These are phyloP conservation scores for Venustoraphidia nigricollis DNA, from an alignment of 2,888 invertebrate genomes.

Conservation along the genomic window DNA sequence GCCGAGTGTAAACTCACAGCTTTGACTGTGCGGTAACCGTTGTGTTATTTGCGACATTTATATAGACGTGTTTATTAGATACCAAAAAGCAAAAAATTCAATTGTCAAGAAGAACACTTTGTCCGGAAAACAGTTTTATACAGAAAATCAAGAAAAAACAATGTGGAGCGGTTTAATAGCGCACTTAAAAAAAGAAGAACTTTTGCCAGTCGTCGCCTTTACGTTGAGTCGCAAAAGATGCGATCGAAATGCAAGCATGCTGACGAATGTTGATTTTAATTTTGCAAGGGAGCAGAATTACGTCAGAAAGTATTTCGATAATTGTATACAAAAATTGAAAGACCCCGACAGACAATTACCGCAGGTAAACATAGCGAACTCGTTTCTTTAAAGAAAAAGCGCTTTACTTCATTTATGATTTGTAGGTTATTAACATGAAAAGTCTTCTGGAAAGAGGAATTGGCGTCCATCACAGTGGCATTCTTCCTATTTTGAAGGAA, in stretches of 20 bases:
- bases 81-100: slow-evolving; percentile 6
- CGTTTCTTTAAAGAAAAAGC: not conserved
- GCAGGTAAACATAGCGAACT: slow-evolving; percentile 45
- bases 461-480: slow-evolving; percentile 96
- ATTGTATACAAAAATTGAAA: slow-evolving; percentile 70
- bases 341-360: slow-evolving; percentile 78
- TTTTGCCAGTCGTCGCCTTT: slow-evolving; percentile 88
- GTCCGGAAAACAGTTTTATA: slow-evolving; percentile 20
- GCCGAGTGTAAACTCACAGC: too few relatives aligned
- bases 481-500: slow-evolving; percentile 96
- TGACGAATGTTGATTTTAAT: not conserved
- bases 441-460: slow-evolving; percentile 69
- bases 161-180: slow-evolving; percentile 72
- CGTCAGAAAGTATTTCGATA: slow-evolving; percentile 30
- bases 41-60: not conserved
- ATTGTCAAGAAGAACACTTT: slow-evolving; percentile 1
- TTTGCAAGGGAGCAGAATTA: not conserved
- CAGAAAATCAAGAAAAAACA: slow-evolving; percentile 59
- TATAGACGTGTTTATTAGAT: slow-evolving; percentile 1
- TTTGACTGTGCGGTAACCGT: too few relatives aligned
- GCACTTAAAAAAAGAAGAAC: slow-evolving; percentile 63
- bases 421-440: slow-evolving; percentile 46
- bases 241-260: slow-evolving; percentile 43
- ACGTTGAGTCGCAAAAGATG: slow-evolving; percentile 79
- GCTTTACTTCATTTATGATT: slow-evolving; percentile 6